A percentile compares a stretch with the other conserved stretches of the same genome.
Evolutionary conservation across 2,113 vertebrate species (phyloP).

Genomic region (Sylvietta virens): DNA sequence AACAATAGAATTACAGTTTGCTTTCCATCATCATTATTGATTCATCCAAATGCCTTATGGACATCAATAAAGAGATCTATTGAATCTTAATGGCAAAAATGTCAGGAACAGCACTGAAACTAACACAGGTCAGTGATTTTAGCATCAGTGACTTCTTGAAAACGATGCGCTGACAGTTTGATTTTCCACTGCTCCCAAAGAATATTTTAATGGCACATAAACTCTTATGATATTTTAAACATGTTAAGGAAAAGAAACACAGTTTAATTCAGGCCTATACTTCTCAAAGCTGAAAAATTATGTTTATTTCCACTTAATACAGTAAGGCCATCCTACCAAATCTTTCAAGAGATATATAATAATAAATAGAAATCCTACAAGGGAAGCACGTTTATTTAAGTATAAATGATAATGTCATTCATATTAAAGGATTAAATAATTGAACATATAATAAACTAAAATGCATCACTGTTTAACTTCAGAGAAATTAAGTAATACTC

Average conservation of each 20-base stretch:
- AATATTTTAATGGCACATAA: background rate
- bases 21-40: conserved; percentile 43
- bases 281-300: background rate
- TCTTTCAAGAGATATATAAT: background rate
- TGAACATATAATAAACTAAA: background rate
- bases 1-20: background rate
- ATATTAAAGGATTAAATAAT: background rate
- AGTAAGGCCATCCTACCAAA: background rate
- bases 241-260: background rate
- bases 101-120: background rate
- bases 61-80: conserved; percentile 32
- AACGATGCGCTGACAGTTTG: background rate
- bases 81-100: conserved; percentile 3
- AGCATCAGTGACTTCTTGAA: background rate
- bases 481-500: background rate
- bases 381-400: background rate
- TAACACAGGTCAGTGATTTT: background rate
- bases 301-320: background rate
- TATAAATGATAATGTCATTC: background rate
- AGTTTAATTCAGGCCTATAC: background rate
- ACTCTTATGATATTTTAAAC: background rate
- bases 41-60: conserved; percentile 42
- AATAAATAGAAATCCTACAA: background rate
- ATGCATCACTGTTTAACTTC: background rate
- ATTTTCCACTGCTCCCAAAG: background rate